Percentiles rank a stretch among this genome's conserved stretches.
phyloP scores from a whole-genome alignment of 2,113 vertebrate genomes.

The Aldabrachelys gigantea region DNA sequence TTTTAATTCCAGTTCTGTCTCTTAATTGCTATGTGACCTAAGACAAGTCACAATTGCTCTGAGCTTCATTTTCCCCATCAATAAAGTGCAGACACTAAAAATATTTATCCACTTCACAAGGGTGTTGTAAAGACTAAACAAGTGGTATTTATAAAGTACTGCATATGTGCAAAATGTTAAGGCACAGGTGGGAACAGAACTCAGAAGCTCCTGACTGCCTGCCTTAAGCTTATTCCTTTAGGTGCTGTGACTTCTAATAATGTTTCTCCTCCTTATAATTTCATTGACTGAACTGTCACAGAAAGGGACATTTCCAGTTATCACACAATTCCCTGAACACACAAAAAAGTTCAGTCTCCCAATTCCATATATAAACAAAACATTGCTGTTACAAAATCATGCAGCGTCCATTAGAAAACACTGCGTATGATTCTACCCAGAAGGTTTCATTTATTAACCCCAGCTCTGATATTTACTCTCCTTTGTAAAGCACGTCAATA shows the following conservation, averaged over 20 bases:
- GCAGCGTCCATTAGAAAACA: background rate
- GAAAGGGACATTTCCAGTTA: background rate
- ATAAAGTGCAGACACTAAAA: background rate
- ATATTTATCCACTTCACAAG: background rate
- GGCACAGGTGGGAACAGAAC: background rate
- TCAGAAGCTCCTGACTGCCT: background rate
- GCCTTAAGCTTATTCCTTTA: background rate
- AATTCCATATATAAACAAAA: background rate
- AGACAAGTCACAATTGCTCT: background rate
- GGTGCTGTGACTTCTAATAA: background rate
- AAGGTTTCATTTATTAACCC: background rate
- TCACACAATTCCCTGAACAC: background rate
- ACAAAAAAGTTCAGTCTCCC: background rate
- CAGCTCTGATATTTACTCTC: background rate
- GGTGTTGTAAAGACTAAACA: background rate
- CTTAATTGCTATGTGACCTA: background rate
- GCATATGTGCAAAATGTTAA: background rate
- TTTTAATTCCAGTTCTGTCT: background rate
- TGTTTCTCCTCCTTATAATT: background rate
- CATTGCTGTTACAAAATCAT: background rate
- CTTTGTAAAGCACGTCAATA: background rate
- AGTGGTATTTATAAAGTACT: background rate
- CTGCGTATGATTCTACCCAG: background rate
- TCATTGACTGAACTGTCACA: background rate
- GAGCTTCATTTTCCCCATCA: background rate